These are phyloP conservation scores for Perccottus glenii DNA, from an alignment of 2,113 vertebrate genomes.

Conservation along the genomic window DNA sequence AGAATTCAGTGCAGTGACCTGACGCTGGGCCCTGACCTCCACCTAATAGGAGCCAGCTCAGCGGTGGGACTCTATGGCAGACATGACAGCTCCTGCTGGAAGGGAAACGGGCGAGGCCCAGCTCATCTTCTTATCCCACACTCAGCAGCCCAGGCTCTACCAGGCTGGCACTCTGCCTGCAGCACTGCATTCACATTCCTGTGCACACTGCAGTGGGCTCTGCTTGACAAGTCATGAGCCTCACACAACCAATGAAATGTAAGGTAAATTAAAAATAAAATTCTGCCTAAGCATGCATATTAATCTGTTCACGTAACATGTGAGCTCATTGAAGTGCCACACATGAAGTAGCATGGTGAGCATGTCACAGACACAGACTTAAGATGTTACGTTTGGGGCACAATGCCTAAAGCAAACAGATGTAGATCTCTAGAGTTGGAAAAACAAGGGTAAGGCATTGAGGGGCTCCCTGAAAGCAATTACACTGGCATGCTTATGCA, in stretches of 20 bases:
- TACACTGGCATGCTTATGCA: slow-evolving; percentile 55
- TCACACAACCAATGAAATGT: slow-evolving; percentile 1
- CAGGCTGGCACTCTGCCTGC: slow-evolving; percentile 25
- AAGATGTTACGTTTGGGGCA: slow-evolving; percentile 58
- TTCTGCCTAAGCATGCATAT: slow-evolving; percentile 8
- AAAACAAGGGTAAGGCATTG: slow-evolving; percentile 51
- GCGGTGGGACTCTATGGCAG: slow-evolving; percentile 41
- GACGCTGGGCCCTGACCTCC: slow-evolving; percentile 56
- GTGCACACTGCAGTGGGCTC: slow-evolving; percentile 26
- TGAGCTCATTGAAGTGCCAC: not conserved
- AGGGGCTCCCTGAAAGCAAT: slow-evolving; percentile 70
- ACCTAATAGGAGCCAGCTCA: slow-evolving; percentile 52
- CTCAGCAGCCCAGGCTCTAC: slow-evolving; percentile 23
- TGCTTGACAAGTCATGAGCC: slow-evolving; percentile 25
- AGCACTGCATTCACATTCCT: slow-evolving; percentile 46
- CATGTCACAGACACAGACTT: slow-evolving; percentile 27
- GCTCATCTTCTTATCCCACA: slow-evolving; percentile 56
- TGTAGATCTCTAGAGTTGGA: slow-evolving; percentile 47
- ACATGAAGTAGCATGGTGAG: slow-evolving; percentile 41
- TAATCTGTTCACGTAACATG: slow-evolving; percentile 31
- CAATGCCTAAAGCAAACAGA: slow-evolving; percentile 61
- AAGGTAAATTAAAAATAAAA: slow-evolving; percentile 25
- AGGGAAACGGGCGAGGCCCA: slow-evolving; percentile 41
- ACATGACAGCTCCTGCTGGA: slow-evolving; percentile 70
- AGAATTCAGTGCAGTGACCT: slow-evolving; percentile 53